phyloP scores from a whole-genome alignment of 2,113 vertebrate species.

The Sander lucioperca region DNA sequence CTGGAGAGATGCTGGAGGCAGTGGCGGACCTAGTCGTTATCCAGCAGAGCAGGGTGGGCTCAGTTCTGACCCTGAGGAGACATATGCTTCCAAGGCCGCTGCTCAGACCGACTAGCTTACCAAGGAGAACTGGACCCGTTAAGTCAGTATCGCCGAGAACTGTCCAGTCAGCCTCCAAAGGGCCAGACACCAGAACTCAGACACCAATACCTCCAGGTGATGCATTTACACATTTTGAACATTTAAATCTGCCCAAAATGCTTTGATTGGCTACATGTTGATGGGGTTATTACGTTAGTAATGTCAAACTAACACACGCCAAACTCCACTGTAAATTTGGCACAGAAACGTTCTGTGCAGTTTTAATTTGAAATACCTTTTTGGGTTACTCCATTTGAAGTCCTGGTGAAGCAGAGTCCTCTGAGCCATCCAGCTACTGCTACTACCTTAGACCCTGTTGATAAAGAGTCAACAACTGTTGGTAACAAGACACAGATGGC shows the following conservation, averaged over 20 bases:
- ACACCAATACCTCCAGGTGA: conserved; percentile 38
- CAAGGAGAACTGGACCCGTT: not conserved
- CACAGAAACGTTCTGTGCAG: too few relatives aligned
- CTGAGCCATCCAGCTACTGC: not conserved
- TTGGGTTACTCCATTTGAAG: conserved; percentile 13
- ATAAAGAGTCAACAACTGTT: not conserved
- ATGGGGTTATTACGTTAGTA: not conserved
- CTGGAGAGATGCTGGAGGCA: conserved; percentile 86
- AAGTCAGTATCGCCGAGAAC: not conserved
- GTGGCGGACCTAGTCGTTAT: conserved; percentile 84
- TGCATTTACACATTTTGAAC: not conserved
- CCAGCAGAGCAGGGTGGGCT: conserved; percentile 86
- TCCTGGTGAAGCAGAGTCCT: conserved; percentile 17
- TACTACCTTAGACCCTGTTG: not conserved
- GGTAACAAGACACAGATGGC: not conserved
- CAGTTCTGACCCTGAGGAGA: conserved; percentile 85
- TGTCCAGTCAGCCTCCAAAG: not conserved
- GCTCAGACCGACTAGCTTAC: fast-evolving
- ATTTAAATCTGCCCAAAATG: not conserved
- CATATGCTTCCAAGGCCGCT: conserved; percentile 14
- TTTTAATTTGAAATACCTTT: not conserved
- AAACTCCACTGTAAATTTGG: not conserved
- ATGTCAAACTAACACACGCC: not conserved
- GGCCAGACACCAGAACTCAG: not conserved
- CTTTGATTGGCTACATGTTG: not conserved